These are phyloP conservation scores for Pterocles orientalis DNA, from an alignment of 2,113 vertebrate genomes.

Conservation along the genomic window DNA sequence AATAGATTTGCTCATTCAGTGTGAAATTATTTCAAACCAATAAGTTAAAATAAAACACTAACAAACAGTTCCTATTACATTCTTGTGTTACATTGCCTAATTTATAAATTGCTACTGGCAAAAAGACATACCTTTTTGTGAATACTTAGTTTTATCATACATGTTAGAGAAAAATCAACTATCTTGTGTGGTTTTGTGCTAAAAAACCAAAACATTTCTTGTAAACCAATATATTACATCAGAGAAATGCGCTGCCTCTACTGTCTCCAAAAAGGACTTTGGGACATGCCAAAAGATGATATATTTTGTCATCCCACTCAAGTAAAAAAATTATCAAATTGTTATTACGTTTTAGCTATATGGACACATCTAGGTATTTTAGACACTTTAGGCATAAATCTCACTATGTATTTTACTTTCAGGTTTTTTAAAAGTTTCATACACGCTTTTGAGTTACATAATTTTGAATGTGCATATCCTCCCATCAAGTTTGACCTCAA, in stretches of 20 bases:
- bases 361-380: background rate
- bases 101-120: background rate
- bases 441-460: background rate
- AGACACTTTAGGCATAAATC: background rate
- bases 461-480: background rate
- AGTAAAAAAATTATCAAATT: background rate
- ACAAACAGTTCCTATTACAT: background rate
- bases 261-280: background rate
- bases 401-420: background rate
- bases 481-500: background rate
- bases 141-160: background rate
- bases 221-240: background rate
- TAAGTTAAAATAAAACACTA: background rate
- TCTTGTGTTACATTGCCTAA: background rate
- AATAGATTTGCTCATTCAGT: background rate
- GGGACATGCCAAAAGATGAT: background rate
- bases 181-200: background rate
- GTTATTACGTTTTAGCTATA: background rate
- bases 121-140: background rate
- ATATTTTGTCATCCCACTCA: background rate
- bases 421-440: background rate
- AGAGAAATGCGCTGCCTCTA: background rate
- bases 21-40: background rate
- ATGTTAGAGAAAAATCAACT: background rate
- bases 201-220: background rate